Evolutionary conservation across 2,113 vertebrate genomes (phyloP), one percentile per base, ranked within the genome.

Genomic region (Struthidea cinerea): DNA sequence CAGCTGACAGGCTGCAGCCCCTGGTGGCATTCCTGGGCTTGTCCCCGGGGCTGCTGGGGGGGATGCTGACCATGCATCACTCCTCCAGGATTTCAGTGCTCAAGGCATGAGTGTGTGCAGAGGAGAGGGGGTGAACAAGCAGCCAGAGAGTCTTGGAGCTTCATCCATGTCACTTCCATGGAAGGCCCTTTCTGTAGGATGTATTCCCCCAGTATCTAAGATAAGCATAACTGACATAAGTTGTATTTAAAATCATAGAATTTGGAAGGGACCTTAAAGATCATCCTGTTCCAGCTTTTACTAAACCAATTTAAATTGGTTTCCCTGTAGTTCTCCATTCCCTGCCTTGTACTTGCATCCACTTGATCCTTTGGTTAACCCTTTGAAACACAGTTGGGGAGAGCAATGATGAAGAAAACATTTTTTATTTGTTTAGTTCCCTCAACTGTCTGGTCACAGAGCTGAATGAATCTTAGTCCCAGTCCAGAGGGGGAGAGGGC

Each of bases 131-230:
- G 56, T 16, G 13, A 42, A 28, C 30, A 42, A 52, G 67, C 79
- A 82, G 52, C 28, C 63, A 61, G 26, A n/a, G 28, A 32, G 5
- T 26, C 50, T 64, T 57, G 26, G 26, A 76, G 46, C 63, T 73
- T 77, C 60, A 27, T 55, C 33, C 3, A 0, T 0, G 0, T 60
- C n/a, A 9, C 37, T 85, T 60, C 20, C 18, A 9, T 57, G 32
- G 81, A 90, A n/a, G 42, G 52, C 17, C 11, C 27, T 84, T 86
- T 55, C 32, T 59, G 61, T 41, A 16, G 7, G 33, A 22, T 55
- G 26, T 64, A 13, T 77, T 77, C 68, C 22, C 13, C 9, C 13
- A 16, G 24, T 46, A 28, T 42, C 39, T 21, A 10, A 50, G 23
- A 37, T 21, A 57, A 88, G 32, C 33, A 78, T 55, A 14, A 32